Base-by-base conservation (phyloP, 2,888 invertebrate genomes). In the Habrosyne pyritoides region DNA sequence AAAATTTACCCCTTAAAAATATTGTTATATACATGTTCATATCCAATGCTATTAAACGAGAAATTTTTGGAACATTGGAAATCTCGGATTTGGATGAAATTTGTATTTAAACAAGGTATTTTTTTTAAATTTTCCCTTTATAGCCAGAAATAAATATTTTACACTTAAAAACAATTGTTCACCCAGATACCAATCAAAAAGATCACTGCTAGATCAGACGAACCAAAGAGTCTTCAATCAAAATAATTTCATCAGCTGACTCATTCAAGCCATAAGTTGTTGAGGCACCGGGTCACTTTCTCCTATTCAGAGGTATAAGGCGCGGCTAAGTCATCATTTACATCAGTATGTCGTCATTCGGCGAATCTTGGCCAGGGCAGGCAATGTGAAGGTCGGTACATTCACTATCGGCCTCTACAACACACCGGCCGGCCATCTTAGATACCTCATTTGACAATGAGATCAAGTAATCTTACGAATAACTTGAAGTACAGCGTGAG, bases 371-470 rank as follows among this genome's bases (percentile, higher is more conserved):
- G 70, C 73, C 75, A 73, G 66, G 66, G 60, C 64, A 67, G 71
- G 73, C 89, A 88, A 86, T 86, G 87, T 86, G 86, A 89, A 90
- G 89, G 90, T 77, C 83, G 77, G 68, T 66, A 76, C 84, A 71
- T 81, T 86, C 86, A 82, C 84, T 77, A 77, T 71, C 74, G 82
- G 72, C 83, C 82, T 84, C 69, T 73, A 57, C 66, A 63, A 66
- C 66, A 8, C 49, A 28, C 28, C 28, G 50, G 26, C 48, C 48
- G 48, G 42, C 53, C 47, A 46, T 42, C 47, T 50, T 52, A 53
- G 28, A 54, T 21, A 52, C 42, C 47, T 21, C 47, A 49, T 12
- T 42, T 46, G 46, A 50, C 52, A 55, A 47, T 47, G 33, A 53
- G 49, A 55, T 53, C 52, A 52, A 36, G 51, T 53, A 33, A 50